These are phyloP conservation scores for Eupithecia exiguata DNA, from an alignment of 2,888 invertebrate species.

Conservation along the genomic window DNA sequence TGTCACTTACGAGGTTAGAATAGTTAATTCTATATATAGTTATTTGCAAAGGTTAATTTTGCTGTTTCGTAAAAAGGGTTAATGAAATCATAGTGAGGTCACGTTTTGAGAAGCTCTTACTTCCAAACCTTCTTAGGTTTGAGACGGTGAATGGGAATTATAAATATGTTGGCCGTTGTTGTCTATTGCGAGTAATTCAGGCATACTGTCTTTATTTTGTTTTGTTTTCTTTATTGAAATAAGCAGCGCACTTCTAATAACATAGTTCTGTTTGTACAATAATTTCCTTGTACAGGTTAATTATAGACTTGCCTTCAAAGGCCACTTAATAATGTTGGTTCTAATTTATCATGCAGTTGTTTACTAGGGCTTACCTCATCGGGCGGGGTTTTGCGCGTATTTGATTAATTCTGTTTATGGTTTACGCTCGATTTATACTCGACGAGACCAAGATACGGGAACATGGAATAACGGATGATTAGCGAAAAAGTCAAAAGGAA, in stretches of 20 bases:
- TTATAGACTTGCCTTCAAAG: constrained; percentile 2
- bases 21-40: not conserved
- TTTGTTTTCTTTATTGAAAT: not conserved
- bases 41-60: not conserved
- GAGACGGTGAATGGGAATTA: not conserved
- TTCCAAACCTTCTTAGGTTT: not conserved
- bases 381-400: not conserved
- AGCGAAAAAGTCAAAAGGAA: not conserved
- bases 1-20: not conserved
- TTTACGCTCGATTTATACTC: not conserved
- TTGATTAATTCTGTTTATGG: not conserved
- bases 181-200: not conserved
- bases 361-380: not conserved
- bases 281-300: not conserved
- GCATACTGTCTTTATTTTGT: too few species aligned
- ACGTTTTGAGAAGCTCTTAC: not conserved
- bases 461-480: not conserved
- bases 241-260: not conserved
- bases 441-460: not conserved
- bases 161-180: not conserved
- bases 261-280: not conserved
- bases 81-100: not conserved
- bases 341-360: not conserved
- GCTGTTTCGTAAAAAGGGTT: not conserved
- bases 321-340: not conserved